Percentiles rank a stretch among this genome's conserved stretches.
Conservation (phyloP, 2,113 vertebrate genomes). For the Toxotes jaculatrix region DNA sequence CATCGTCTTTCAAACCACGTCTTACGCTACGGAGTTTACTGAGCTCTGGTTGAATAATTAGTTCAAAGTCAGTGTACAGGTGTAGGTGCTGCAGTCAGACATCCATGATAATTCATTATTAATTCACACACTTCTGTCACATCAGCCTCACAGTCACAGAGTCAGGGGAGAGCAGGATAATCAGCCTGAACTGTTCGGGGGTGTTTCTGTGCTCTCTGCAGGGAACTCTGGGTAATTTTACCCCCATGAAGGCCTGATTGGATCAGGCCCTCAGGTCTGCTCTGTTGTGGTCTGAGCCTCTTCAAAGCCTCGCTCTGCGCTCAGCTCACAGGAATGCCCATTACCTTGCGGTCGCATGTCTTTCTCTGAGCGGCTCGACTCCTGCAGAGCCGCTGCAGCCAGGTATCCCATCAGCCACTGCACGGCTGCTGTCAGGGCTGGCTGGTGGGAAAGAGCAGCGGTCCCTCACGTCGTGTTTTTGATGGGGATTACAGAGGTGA, state of each 20-base stretch:
- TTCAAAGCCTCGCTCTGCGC: conserved; percentile 50
- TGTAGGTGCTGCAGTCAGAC: too few species aligned
- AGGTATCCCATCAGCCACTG: conserved; percentile 52
- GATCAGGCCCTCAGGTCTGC: conserved; percentile 40
- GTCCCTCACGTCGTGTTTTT: background rate
- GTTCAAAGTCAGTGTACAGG: too few species aligned
- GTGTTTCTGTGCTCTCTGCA: conserved; percentile 43
- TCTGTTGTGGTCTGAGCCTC: conserved; percentile 67
- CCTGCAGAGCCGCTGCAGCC: conserved; percentile 40
- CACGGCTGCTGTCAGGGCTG: background rate
- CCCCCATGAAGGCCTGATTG: conserved; percentile 45
- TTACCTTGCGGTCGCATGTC: conserved; percentile 59
- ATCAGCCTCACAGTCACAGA: too few species aligned
- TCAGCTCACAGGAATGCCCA: conserved; percentile 68
- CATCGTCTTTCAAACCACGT: too few species aligned
- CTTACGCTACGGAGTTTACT: too few species aligned
- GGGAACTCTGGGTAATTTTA: conserved; percentile 31
- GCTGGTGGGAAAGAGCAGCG: conserved; percentile 9
- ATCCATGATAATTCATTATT: too few species aligned
- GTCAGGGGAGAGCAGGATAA: background rate
- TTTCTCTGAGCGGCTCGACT: conserved; percentile 31
- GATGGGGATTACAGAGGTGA: background rate
- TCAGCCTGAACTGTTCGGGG: conserved; percentile 8
- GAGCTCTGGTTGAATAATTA: too few species aligned
- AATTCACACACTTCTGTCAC: too few species aligned